Evolutionary conservation across 2,888 invertebrate genomes (phyloP), one percentile per base, ranked within the genome.

Genomic region (Meloe dianella): DNA sequence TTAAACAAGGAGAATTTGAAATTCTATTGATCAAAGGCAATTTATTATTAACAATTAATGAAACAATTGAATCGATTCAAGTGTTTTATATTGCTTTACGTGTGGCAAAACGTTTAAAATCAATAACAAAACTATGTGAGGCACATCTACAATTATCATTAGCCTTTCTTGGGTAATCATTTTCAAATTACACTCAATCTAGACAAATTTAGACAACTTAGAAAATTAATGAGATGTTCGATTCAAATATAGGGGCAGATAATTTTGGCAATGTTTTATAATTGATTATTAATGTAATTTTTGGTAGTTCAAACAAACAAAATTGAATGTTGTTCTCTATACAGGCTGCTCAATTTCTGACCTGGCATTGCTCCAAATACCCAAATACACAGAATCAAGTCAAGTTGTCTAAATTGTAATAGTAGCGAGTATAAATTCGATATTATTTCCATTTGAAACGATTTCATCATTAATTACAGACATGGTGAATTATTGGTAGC

Each of bases 11-110:
- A 70, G 85, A 83, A 60, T 87, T 86, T 0, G 85, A 86, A 70
- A 87, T 87, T 0, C 83, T 87, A 8, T 81, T 87, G 60, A 83
- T 87, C 71, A 86, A 87, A 57, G 89, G 88, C 7, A 79, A 86
- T 29, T 86, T 87, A 72, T 86, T 87, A 74, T 74, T 88, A 67
- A 74, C 80, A 63, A 83, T 85, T 80, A 85, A 85, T 59, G 84
- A 85, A 71, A 77, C 86, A 57, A 84, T 85, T 68, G 84, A 84
- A 54, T 87, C 88, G 0, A 84, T 85, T 64, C 84, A 83, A 69
- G 85, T 86, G 0, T 86, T 88, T 64, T 81, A 84, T 38, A 84
- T 84, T 73, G 87, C 86, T 0, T 83, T 85, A 47, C 79, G 81
- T 64, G 85, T 87, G 35, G 81, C 86, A 64, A 77, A 78, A 12